Evolutionary conservation across 2,113 vertebrate species (phyloP), one percentile per base, ranked within the genome.

Genomic region (Rattus rattus): DNA sequence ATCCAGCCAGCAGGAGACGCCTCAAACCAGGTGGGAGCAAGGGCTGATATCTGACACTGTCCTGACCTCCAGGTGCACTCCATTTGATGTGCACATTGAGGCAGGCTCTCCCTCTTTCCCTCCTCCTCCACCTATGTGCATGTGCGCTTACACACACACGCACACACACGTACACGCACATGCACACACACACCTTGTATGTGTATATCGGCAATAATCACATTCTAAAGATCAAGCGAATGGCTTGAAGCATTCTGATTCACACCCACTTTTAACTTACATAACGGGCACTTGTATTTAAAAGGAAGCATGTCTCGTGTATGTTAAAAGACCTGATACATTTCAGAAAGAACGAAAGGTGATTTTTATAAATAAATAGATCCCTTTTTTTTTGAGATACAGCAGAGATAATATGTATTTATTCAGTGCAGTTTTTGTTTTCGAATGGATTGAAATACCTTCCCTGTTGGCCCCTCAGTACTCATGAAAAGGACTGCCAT

Each of bases 191-290:
- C 2, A 7, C 49, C 10, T n/a, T 76, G 67, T 69, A 33, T 47
- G 14, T 85, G 39, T 36, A 9, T 2, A 17, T 83, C 91, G 73
- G 86, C 89, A 94, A 70, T 94, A 92, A 84, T 81, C 52, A 47
- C 80, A 73, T 88, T 36, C 39, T 59, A 73, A 76, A 65, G 86
- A 75, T 94, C 52, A 72, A 76, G 63, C 9, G 28, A 89, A 24
- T 67, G 54, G 49, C n/a, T 96, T 93, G 61, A 90, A 96, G 77
- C 10, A 28, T 94, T 93, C 89, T 86, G 79, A 65, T 95, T 93
- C 94, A 12, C 65, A 24, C 90, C 30, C 81, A 22, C 91, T n/a
- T 91, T 85, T 70, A 70, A 59, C 63, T 93, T 72, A 47, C 75
- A 28, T 72, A 91, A 69, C 72, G 86, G 61, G n/a, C 70, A 65